These are phyloP conservation scores for Crocodylus rhombifer DNA, from an alignment of 2,797 vertebrate species.

Conservation along the genomic window DNA sequence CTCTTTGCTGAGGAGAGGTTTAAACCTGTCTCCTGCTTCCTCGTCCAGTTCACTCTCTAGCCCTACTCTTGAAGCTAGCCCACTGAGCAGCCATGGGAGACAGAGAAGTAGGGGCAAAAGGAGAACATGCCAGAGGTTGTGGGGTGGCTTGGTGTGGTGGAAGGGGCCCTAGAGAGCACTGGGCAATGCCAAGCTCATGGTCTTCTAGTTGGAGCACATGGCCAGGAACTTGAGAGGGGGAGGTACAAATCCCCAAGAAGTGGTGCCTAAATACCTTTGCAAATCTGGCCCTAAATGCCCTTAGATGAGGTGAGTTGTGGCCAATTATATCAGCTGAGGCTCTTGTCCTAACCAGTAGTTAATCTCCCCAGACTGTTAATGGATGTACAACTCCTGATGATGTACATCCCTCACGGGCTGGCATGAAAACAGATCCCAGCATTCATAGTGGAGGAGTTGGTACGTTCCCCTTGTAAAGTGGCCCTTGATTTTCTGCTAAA, in stretches of 20 bases:
- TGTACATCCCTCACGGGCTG: background rate
- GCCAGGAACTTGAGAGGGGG: background rate
- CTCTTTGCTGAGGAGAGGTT: no score
- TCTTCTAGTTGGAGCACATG: background rate
- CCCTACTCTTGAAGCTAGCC: no score
- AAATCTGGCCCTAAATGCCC: background rate
- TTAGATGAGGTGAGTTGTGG: background rate
- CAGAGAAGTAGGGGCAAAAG: no score
- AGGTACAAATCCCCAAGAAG: background rate
- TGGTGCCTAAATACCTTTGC: background rate
- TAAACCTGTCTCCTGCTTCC: no score
- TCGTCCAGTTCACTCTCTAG: no score
- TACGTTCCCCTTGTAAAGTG: background rate
- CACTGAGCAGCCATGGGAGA: no score
- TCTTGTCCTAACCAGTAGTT: background rate
- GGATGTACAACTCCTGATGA: background rate
- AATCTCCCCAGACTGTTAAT: background rate
- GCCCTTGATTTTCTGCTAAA: fast-evolving
- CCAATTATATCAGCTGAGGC: background rate
- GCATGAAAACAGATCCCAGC: background rate
- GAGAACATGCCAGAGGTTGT: no score
- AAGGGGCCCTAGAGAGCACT: no score
- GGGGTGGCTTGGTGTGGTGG: no score
- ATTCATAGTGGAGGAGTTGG: background rate
- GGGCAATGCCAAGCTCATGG: no score